These are phyloP conservation scores for Dendrocincla fuliginosa DNA, from an alignment of 2,797 vertebrate genomes.

Conservation along the genomic window DNA sequence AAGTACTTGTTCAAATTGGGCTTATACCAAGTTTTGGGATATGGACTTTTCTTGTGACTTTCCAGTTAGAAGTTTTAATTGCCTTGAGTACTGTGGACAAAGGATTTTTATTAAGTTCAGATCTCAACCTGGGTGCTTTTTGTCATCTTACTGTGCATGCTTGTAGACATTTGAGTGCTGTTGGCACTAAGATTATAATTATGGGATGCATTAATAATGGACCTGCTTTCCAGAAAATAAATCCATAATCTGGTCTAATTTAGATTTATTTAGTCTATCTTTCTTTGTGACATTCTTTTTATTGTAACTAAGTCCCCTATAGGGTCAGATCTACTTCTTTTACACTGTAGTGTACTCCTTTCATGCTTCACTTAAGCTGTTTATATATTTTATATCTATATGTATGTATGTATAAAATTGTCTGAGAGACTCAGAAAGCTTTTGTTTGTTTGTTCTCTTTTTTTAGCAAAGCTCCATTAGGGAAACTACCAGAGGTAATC, in stretches of 20 bases:
- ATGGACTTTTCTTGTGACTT: neutral
- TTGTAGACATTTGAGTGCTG: neutral
- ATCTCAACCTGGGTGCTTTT: neutral
- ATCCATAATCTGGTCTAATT: neutral
- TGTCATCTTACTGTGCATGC: neutral
- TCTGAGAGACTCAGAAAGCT: neutral
- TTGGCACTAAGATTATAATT: neutral
- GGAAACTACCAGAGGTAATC: neutral
- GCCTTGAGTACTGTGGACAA: neutral
- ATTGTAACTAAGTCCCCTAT: neutral
- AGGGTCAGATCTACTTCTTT: neutral
- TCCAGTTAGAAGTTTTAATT: neutral
- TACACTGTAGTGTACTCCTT: neutral
- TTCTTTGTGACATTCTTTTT: neutral
- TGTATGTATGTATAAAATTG: neutral
- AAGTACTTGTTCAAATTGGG: neutral
- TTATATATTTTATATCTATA: neutral
- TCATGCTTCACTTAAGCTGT: neutral
- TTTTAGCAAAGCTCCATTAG: neutral
- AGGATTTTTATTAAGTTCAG: neutral
- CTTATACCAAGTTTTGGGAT: neutral
- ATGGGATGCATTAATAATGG: neutral
- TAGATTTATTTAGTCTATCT: neutral
- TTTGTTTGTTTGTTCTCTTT: neutral
- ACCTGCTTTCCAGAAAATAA: neutral